phyloP scores from a whole-genome alignment of 2,113 vertebrate genomes.

The Gasterosteus nipponicus region DNA sequence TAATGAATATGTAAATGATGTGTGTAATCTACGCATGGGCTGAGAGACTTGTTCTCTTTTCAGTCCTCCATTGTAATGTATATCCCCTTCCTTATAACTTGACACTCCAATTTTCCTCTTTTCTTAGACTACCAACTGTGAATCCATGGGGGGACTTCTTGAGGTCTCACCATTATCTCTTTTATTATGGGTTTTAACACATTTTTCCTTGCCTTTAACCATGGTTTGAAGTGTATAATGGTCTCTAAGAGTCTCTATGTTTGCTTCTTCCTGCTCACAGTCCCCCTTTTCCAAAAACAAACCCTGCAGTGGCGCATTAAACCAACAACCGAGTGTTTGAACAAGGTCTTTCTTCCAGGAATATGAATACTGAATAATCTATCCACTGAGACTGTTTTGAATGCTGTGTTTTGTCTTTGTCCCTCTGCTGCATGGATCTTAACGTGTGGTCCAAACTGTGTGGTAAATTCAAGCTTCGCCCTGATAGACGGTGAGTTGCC shows the following conservation, averaged over 20 bases:
- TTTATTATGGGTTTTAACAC: constrained; percentile 34
- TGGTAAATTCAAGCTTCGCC: constrained; percentile 67
- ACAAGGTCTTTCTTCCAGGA: constrained; percentile 69
- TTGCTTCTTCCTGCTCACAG: constrained; percentile 53
- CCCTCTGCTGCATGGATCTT: constrained; percentile 50
- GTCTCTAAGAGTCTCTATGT: constrained; percentile 35
- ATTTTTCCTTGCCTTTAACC: constrained; percentile 38
- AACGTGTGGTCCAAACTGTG: constrained; percentile 69
- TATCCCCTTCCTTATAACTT: constrained; percentile 55
- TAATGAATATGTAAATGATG: constrained; percentile 81
- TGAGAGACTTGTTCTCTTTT: constrained; percentile 68
- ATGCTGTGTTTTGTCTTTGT: constrained; percentile 49
- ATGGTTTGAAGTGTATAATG: constrained; percentile 36
- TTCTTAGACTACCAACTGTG: constrained; percentile 55
- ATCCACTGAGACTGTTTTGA: constrained; percentile 27
- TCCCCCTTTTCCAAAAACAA: constrained; percentile 63
- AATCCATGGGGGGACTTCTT: constrained; percentile 47
- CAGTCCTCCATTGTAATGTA: constrained; percentile 68
- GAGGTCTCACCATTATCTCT: constrained; percentile 27
- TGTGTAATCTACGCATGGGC: constrained; percentile 80
- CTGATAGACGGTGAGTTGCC: constrained; percentile 68
- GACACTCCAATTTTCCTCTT: constrained; percentile 54
- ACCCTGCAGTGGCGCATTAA: constrained; percentile 71
- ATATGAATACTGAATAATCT: constrained; percentile 65
- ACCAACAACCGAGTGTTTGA: constrained; percentile 70